phyloP scores from a whole-genome alignment of 1,140 invertebrate genomes.

The Diachasmimorpha longicaudata region DNA sequence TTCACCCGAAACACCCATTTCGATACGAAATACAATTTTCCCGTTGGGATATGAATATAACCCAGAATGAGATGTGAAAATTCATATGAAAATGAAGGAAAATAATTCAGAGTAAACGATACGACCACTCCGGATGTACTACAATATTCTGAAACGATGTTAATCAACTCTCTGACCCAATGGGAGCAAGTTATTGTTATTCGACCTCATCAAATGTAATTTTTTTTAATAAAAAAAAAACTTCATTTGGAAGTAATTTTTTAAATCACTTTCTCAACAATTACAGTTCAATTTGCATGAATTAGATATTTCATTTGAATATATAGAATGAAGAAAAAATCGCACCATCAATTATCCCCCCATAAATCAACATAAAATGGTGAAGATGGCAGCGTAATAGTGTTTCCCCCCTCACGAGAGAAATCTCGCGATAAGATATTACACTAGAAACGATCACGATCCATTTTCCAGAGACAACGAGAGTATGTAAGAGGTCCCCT shows the following conservation, averaged over 20 bases:
- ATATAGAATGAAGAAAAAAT: no score
- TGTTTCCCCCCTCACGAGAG: not conserved
- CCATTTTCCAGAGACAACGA: constrained; percentile 51
- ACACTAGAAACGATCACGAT: constrained; percentile 53
- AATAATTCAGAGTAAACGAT: not conserved
- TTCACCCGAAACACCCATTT: not conserved
- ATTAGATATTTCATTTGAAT: no score
- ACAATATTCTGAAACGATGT: no score
- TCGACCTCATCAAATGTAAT: no score
- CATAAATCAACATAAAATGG: not conserved
- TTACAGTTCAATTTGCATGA: no score
- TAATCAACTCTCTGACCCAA: no score
- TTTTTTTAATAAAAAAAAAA: no score
- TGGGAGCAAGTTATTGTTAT: no score
- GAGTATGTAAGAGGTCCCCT: constrained; percentile 44
- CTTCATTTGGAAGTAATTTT: no score
- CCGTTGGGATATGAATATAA: not conserved
- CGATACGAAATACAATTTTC: constrained; percentile 7
- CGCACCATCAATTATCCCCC: no score
- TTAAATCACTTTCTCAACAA: no score
- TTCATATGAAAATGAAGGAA: not conserved
- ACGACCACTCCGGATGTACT: no score
- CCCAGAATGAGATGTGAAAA: not conserved
- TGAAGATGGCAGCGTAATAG: not conserved
- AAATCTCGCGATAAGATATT: constrained; percentile 50